Percentiles rank a stretch among this genome's conserved stretches.
These are phyloP conservation scores for Drosophila mauritiana DNA, from an alignment of 1,140 invertebrate species.

Conservation along the genomic window DNA sequence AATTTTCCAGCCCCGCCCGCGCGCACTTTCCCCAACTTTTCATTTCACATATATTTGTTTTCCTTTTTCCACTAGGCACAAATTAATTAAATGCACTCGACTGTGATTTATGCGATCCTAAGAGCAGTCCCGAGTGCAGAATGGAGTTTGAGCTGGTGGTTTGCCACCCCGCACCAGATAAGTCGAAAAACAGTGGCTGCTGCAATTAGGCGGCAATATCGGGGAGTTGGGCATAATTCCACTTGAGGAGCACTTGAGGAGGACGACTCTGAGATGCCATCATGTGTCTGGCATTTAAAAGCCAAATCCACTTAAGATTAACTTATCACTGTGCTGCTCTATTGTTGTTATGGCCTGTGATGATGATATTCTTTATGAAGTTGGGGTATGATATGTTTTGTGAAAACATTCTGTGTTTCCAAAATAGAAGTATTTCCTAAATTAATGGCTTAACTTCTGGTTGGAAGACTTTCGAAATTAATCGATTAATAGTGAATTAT, in stretches of 20 bases:
- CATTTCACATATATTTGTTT: slow-evolving; percentile 42
- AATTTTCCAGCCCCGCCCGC: slow-evolving; percentile 9
- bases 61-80: slow-evolving; percentile 48
- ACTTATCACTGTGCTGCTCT: slow-evolving; percentile 51
- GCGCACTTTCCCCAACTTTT: slow-evolving; percentile 19
- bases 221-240: slow-evolving; percentile 11
- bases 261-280: slow-evolving; percentile 24
- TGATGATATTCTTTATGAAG: too few relatives aligned
- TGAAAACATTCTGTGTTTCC: background rate
- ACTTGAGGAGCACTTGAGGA: slow-evolving; percentile 31
- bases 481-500: background rate
- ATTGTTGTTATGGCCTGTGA: slow-evolving; percentile 6
- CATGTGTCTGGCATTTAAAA: slow-evolving; percentile 50
- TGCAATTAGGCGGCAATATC: slow-evolving; percentile 31
- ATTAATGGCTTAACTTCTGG: too few relatives aligned
- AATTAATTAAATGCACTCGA: slow-evolving; percentile 69
- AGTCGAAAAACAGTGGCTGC: slow-evolving; percentile 17
- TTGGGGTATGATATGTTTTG: background rate
- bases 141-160: slow-evolving; percentile 3
- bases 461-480: background rate
- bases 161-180: slow-evolving; percentile 7
- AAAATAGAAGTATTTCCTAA: too few relatives aligned
- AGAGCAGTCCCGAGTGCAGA: slow-evolving; percentile 8
- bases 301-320: slow-evolving; percentile 79
- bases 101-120: slow-evolving; percentile 60